Base-by-base conservation (phyloP, 2,113 vertebrate genomes). In the Clarias macrocephalus region DNA sequence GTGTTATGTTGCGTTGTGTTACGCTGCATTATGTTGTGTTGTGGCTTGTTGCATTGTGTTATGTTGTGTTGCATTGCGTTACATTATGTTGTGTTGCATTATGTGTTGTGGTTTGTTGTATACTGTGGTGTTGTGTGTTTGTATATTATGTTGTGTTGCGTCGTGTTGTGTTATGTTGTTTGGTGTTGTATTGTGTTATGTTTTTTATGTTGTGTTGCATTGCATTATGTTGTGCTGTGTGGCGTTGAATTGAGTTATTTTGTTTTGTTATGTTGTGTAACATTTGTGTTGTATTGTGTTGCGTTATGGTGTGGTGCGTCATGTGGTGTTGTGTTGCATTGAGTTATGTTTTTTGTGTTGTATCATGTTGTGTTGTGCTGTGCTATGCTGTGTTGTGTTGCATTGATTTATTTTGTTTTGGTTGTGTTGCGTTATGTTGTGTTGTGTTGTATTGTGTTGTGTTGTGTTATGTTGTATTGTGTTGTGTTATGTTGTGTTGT, bases 161-260 rank as follows among this genome's bases (percentile, higher is more conserved):
- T 3, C 3, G 33, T 37, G 33, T 89, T 89, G 90, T 92, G 92
- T 91, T 91, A 88, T 93, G 92, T 91, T 19, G 42, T 48, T 0
- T 48, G 8, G 5, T 48, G 48, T 48, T 48, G 48, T 8, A 7
- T 48, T 48, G 77, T 90, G 90, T 90, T 89, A 91, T 16, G 11
- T 8, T 48, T 90, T 90, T 90, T 89, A 91, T 16, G 11, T 8
- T 48, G 7, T 48, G 6, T 48, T 48, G 7, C 25, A 11, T 25
- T 19, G 21, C 54, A 62, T 10, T 48, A 33, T 42, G 33, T 3
- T 37, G 33, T 37, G 33, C 88, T 89, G 90, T 92, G 92, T 91
- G 11, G 23, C 9, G 2, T 33, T 33, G 33, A 33, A 1, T 19
- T 37, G 5, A 16, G 13, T 15, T 19, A 1, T 70, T n/a, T 28